Conservation (phyloP, 2,113 vertebrate genomes). For the Aegithalos caudatus region DNA sequence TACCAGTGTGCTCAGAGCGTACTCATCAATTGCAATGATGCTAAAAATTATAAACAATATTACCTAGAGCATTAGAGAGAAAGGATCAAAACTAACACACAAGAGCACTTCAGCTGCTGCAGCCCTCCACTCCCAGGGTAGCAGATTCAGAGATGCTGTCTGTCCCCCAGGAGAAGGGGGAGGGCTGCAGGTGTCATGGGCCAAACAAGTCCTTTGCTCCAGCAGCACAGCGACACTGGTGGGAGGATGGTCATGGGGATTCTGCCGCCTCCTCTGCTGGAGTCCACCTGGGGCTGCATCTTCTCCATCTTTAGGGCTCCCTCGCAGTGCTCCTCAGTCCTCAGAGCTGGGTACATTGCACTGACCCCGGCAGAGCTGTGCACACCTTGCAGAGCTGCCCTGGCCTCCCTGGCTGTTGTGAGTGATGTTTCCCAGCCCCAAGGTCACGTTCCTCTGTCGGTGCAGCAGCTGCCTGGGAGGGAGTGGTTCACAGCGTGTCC, state of each 20-base stretch:
- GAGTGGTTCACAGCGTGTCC: rapidly evolving
- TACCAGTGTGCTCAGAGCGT: neutral
- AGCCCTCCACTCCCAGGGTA: neutral
- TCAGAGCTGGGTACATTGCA: rapidly evolving
- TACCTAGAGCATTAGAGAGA: neutral
- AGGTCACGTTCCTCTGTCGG: neutral
- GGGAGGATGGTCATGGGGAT: neutral
- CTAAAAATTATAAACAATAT: neutral
- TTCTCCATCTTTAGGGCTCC: rapidly evolving
- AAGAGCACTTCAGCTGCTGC: neutral
- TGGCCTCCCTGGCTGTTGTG: neutral
- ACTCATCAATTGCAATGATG: neutral
- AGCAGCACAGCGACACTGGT: rapidly evolving
- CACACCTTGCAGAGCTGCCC: neutral
- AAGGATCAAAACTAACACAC: neutral
- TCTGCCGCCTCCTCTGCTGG: neutral
- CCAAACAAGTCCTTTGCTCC: neutral
- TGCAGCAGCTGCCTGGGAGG: rapidly evolving
- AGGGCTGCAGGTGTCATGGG: neutral
- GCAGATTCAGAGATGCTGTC: neutral
- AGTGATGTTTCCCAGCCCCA: neutral
- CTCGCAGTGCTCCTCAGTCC: rapidly evolving
- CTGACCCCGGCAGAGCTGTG: neutral
- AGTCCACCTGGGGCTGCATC: neutral
- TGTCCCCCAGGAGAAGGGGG: neutral